Conservation (phyloP, 2,113 vertebrate species). For the Callocephalon fimbriatum region DNA sequence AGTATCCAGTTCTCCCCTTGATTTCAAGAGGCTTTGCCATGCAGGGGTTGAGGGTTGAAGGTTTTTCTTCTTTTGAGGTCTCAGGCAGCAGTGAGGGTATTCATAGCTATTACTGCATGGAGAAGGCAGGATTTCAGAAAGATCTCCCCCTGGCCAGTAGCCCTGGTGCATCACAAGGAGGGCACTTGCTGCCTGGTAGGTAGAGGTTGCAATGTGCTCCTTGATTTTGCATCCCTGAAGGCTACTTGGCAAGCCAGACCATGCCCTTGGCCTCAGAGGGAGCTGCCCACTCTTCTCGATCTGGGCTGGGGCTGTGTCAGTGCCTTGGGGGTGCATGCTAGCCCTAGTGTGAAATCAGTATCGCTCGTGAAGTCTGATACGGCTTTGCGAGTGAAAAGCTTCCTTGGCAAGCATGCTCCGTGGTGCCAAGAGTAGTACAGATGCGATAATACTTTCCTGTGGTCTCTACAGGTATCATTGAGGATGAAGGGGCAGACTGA, state of each 20-base stretch:
- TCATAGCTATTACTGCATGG: not conserved
- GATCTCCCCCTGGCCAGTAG: not conserved
- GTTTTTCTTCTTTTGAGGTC: not conserved
- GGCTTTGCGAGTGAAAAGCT: not conserved
- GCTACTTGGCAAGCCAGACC: not conserved
- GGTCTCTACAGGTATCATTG: not conserved
- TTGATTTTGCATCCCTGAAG: not conserved
- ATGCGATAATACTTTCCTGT: not conserved
- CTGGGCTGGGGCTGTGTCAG: fast-evolving
- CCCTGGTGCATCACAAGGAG: not conserved
- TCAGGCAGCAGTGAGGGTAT: not conserved
- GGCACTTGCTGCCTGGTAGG: not conserved
- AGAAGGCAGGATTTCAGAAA: not conserved
- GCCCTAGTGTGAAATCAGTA: not conserved
- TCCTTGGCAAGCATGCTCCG: not conserved
- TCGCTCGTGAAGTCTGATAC: fast-evolving
- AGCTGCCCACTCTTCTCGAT: not conserved
- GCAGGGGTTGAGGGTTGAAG: not conserved
- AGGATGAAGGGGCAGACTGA: not conserved
- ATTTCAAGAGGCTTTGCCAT: not conserved
- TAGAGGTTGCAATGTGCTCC: not conserved
- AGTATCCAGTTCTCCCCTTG: not conserved
- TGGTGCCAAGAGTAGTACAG: not conserved
- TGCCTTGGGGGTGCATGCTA: not conserved
- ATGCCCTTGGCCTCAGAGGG: not conserved